phyloP scores from a whole-genome alignment of 2,888 invertebrate species.

The Euphydryas editha region DNA sequence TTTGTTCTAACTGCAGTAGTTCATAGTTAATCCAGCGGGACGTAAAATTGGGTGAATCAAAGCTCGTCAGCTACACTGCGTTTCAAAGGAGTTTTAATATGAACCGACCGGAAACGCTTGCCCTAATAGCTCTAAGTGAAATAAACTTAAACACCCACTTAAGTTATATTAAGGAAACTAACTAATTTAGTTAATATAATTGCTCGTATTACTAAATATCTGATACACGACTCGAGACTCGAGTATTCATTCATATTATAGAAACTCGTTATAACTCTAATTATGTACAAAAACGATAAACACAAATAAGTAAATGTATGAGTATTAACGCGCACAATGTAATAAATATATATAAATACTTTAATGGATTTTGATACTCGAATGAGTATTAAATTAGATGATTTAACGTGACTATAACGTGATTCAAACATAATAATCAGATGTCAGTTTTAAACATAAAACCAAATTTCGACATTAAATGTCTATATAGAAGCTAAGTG shows the following conservation, averaged over 20 bases:
- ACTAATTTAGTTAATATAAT: conserved; percentile 21
- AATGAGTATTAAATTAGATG: conserved; percentile 2
- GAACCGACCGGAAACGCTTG: conserved; percentile 32
- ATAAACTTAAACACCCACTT: conserved; percentile 26
- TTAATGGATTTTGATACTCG: background rate
- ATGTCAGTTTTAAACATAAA: conserved; percentile 24
- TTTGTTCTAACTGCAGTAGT: conserved; percentile 65
- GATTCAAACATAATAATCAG: conserved; percentile 10
- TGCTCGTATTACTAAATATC: background rate
- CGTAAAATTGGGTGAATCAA: conserved; percentile 71
- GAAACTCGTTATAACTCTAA: background rate
- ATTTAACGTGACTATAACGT: background rate
- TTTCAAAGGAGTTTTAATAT: conserved; percentile 52
- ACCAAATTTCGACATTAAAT: conserved; percentile 13
- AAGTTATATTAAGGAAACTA: conserved; percentile 21
- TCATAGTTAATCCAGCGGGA: conserved; percentile 63
- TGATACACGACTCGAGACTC: background rate
- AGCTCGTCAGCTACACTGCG: conserved; percentile 62
- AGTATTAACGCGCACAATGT: too few relatives aligned
- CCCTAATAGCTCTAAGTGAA: conserved; percentile 29
- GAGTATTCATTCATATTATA: background rate
- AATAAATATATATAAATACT: background rate
- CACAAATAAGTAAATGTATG: too few relatives aligned
- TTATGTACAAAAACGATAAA: background rate
- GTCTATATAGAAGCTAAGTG: conserved; percentile 8